These are phyloP conservation scores for Trachelus tabidus DNA, from an alignment of 2,888 invertebrate species.

Conservation along the genomic window DNA sequence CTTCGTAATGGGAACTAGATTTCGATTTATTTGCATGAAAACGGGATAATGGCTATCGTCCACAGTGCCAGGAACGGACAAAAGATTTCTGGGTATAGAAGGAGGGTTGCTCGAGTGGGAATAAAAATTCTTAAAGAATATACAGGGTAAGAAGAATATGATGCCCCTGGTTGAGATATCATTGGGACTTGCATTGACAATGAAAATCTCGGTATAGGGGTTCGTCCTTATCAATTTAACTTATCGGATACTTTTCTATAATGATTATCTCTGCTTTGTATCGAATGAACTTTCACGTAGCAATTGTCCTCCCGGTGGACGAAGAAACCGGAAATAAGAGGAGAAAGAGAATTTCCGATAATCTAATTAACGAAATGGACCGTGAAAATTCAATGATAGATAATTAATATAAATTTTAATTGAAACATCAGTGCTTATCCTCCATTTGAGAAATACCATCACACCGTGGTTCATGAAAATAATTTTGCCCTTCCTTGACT, in stretches of 20 bases:
- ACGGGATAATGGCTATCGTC: not conserved
- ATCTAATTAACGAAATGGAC: constrained; percentile 21
- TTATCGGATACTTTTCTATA: not conserved
- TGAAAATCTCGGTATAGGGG: not conserved
- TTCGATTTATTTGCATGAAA: not conserved
- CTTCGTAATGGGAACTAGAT: not conserved
- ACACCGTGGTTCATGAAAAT: not conserved
- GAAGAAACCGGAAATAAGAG: not conserved
- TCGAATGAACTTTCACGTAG: constrained; percentile 15
- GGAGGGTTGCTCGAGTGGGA: not conserved
- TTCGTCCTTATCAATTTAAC: not conserved
- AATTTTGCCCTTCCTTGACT: not conserved
- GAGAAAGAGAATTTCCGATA: constrained; percentile 16
- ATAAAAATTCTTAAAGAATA: not conserved
- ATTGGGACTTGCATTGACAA: not conserved
- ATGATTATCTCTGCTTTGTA: constrained; percentile 11
- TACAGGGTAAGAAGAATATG: not conserved
- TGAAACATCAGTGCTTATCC: not conserved
- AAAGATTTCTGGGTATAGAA: not conserved
- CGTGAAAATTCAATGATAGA: constrained; percentile 4
- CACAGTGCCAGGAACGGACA: not conserved
- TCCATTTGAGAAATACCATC: not conserved
- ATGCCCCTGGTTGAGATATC: not conserved
- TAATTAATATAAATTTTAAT: constrained; percentile 13
- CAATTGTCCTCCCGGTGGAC: constrained; percentile 9